Base-by-base conservation (phyloP, 1,140 invertebrate species). In the Drosophila subpulchrella region DNA sequence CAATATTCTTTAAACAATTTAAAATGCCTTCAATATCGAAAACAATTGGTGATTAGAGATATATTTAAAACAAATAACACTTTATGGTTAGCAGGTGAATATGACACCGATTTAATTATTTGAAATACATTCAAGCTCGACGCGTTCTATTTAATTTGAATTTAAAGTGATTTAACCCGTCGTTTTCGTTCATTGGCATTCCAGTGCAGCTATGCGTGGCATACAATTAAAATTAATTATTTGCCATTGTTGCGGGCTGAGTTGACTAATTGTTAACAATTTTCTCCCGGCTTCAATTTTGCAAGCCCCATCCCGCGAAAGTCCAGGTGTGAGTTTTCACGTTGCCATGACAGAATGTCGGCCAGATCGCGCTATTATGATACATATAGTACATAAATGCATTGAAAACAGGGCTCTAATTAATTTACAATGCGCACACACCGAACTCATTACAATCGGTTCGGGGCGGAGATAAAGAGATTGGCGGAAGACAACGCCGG, bases 251-350 rank as follows among this genome's bases (percentile, higher is more conserved):
- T 66, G 56, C 73, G 46, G 60, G 39, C 46, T 71, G 62, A 75
- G 78, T 80, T 72, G 73, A 81, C 81, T 90, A 81, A 89, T 89
- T 89, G 84, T 89, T 89, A 78, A 84, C 81, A 89, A 75, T 80
- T 88, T 75, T 48, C 53, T n/a, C 2, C 38, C 13, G 13, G 3
- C 65, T 13, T n/a, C 20, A 48, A 30, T 48, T 48, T 32, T 8
- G 7, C 12, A 30, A 27, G 6, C 32, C 12, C 10, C 17, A n/a
- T 20, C 38, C 20, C 4, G 58, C 13, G 1, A 48, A 58, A 41
- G n/a, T 44, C 13, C 46, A 79, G 71, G 63, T 77, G 66, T 48
- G 51, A 41, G 74, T 47, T 68, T 61, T 54, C 75, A 74, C 58
- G 63, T 83, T 65, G 62, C 50, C 75, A 65, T 75, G 63, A 48